Evolutionary conservation across 2,797 vertebrate genomes (phyloP).

Genomic region (Phataginus tricuspis): DNA sequence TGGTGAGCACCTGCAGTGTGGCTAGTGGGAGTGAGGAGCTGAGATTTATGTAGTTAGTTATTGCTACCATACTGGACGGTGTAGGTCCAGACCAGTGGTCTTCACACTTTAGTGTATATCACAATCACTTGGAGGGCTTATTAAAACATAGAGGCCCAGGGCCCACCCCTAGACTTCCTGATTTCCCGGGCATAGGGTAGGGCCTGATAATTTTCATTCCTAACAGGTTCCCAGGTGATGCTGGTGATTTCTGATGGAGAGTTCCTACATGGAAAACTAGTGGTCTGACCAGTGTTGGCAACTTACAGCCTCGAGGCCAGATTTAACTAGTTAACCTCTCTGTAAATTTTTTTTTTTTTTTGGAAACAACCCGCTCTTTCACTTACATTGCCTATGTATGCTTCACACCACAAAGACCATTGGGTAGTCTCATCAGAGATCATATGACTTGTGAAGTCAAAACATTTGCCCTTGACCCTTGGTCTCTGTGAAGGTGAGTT

Average conservation of each 20-base stretch:
- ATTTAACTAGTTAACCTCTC: not conserved
- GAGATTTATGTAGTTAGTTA: not conserved
- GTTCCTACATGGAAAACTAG: not conserved
- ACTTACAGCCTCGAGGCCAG: not conserved
- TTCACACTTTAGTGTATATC: not conserved
- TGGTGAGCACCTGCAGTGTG: not conserved
- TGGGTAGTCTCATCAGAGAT: not conserved
- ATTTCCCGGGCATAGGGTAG: not conserved
- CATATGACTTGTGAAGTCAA: not conserved
- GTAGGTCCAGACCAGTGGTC: not conserved
- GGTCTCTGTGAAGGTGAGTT: not conserved
- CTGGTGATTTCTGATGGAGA: not conserved
- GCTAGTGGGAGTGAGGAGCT: not conserved
- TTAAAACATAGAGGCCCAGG: not conserved
- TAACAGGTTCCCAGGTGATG: not conserved
- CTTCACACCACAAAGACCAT: not conserved
- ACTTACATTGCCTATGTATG: not conserved
- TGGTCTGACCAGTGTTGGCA: not conserved
- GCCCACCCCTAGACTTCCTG: not conserved
- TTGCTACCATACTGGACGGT: not conserved
- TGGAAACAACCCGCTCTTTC: not conserved
- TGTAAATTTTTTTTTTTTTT: not conserved
- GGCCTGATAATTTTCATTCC: not conserved
- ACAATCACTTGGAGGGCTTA: not conserved
- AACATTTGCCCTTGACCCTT: not conserved